Conservation (phyloP, 2,888 invertebrate genomes). For the Drosophila fulvimacula region DNA sequence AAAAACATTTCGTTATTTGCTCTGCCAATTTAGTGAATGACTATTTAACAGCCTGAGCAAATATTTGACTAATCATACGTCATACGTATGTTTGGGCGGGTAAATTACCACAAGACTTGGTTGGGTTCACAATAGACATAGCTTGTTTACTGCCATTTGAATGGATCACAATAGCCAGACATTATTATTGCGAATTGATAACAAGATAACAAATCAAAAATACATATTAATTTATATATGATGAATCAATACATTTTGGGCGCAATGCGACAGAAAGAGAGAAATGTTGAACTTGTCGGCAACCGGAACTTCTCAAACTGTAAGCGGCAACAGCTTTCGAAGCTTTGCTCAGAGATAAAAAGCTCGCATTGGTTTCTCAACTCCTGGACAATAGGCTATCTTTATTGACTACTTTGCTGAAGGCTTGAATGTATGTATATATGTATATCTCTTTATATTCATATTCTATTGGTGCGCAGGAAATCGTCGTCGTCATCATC, state of each 20-base stretch:
- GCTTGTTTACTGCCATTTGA: slow-evolving; percentile 46
- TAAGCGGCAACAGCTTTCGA: slow-evolving; percentile 24
- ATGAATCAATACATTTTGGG: slow-evolving; percentile 58
- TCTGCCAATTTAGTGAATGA: slow-evolving; percentile 58
- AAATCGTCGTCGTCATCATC: slow-evolving; percentile 84
- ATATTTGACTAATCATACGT: slow-evolving; percentile 65
- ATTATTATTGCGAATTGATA: slow-evolving; percentile 46
- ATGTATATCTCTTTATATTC: slow-evolving; percentile 11
- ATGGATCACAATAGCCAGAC: slow-evolving; percentile 40
- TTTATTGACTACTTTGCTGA: slow-evolving; percentile 42
- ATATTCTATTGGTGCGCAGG: slow-evolving; percentile 65
- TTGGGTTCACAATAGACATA: slow-evolving; percentile 33
- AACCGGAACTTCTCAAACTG: slow-evolving; percentile 40
- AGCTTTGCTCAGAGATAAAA: slow-evolving; percentile 43
- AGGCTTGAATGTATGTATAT: slow-evolving; percentile 4
- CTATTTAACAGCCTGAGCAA: slow-evolving; percentile 70
- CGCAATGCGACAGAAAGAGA: slow-evolving; percentile 59
- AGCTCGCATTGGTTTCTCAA: slow-evolving; percentile 36
- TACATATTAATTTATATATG: slow-evolving; percentile 44
- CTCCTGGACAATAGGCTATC: slow-evolving; percentile 52
- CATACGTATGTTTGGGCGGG: slow-evolving; percentile 36
- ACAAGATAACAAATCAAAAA: slow-evolving; percentile 56
- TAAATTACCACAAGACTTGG: slow-evolving; percentile 29
- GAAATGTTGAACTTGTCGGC: slow-evolving; percentile 10
- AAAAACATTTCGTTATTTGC: slow-evolving; percentile 51